A percentile compares a stretch with the other conserved stretches of the same genome.
Conservation (phyloP, 1,140 invertebrate species). For the Nilaparvata lugens region DNA sequence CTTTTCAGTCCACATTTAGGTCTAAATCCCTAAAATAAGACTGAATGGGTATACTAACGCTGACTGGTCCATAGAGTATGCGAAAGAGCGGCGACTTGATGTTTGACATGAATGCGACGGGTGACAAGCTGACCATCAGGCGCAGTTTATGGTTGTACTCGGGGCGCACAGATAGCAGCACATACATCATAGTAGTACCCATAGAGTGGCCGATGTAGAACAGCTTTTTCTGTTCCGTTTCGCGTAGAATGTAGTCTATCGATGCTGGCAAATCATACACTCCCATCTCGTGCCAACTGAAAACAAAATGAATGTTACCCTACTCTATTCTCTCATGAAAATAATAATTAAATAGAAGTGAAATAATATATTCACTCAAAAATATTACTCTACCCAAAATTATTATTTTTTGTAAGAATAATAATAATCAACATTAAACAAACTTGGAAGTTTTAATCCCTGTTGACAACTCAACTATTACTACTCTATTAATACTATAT, state of each 20-base stretch:
- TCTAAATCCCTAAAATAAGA: background rate
- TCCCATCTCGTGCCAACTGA: conserved; percentile 52
- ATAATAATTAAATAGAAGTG: too few relatives aligned
- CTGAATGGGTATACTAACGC: conserved; percentile 11
- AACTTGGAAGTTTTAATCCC: too few relatives aligned
- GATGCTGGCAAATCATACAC: conserved; percentile 49
- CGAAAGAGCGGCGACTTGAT: conserved; percentile 15
- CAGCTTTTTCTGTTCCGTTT: conserved; percentile 39
- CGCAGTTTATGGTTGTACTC: conserved; percentile 42
- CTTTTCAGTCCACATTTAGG: background rate
- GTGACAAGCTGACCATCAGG: conserved; percentile 37
- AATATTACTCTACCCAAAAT: too few relatives aligned
- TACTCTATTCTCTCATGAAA: too few relatives aligned
- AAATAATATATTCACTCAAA: too few relatives aligned
- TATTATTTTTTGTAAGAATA: too few relatives aligned
- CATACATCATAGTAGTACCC: conserved; percentile 43
- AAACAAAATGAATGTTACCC: background rate
- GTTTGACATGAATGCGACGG: conserved; percentile 31
- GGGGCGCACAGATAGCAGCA: conserved; percentile 39
- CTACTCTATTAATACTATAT: too few relatives aligned
- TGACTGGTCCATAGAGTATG: conserved; percentile 17
- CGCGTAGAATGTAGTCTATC: conserved; percentile 47
- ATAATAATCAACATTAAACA: too few relatives aligned
- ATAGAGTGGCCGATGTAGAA: conserved; percentile 51
- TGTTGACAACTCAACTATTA: too few relatives aligned